Conservation (phyloP, 1,140 invertebrate species). For the Drosophila burlai region DNA sequence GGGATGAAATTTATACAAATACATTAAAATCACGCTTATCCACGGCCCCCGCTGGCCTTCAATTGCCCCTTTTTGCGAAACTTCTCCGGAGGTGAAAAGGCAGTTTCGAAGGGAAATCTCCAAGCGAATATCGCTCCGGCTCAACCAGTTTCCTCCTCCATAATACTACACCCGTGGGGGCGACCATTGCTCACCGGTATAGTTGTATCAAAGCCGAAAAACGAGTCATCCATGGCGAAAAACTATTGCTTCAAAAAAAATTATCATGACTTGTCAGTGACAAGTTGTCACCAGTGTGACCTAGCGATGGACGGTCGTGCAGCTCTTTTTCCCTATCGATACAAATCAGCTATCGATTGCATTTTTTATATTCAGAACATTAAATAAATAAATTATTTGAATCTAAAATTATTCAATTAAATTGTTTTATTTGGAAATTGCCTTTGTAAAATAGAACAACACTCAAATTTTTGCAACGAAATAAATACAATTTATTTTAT, state of each 20-base stretch:
- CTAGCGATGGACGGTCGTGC: slow-evolving; percentile 20
- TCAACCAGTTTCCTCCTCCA: background rate
- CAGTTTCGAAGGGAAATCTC: slow-evolving; percentile 1
- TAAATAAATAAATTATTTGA: background rate
- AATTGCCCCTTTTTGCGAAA: slow-evolving; percentile 29
- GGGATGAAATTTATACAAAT: slow-evolving; percentile 12
- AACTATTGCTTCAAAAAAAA: slow-evolving; percentile 76
- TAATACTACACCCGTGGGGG: background rate
- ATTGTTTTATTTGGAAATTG: background rate
- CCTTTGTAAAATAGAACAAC: background rate
- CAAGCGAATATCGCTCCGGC: too few relatives aligned
- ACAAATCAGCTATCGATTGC: background rate
- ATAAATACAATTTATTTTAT: background rate
- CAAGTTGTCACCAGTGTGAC: slow-evolving; percentile 59
- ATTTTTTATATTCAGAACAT: background rate
- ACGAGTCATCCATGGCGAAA: slow-evolving; percentile 92
- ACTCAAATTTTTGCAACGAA: background rate
- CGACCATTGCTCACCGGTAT: slow-evolving; percentile 87
- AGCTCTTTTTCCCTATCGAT: slow-evolving; percentile 16
- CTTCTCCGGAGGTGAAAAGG: slow-evolving; percentile 25
- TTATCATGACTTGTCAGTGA: slow-evolving; percentile 82
- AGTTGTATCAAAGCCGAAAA: slow-evolving; percentile 92
- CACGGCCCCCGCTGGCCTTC: slow-evolving; percentile 37
- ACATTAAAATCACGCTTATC: slow-evolving; percentile 18
- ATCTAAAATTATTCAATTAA: background rate